These are phyloP conservation scores for Phaethon lepturus DNA, from an alignment of 2,113 vertebrate species.

Conservation along the genomic window DNA sequence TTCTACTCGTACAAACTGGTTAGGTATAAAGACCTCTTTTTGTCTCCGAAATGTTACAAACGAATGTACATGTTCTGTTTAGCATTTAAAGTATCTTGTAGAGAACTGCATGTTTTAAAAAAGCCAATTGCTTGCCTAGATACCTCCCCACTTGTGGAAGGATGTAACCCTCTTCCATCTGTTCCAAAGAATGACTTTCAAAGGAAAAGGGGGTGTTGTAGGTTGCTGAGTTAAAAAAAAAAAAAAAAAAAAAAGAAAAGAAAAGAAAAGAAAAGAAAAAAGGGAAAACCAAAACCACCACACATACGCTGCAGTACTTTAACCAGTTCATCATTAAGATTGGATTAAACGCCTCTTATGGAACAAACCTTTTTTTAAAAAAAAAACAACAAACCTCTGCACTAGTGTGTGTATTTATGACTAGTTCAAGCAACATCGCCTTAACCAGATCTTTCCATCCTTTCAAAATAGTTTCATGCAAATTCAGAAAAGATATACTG, in stretches of 20 bases:
- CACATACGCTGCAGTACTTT: not conserved
- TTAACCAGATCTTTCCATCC: not conserved
- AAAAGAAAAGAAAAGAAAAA: not conserved
- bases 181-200: slow-evolving; percentile 63
- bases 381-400: not conserved
- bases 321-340: not conserved
- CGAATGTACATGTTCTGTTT: not conserved
- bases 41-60: not conserved
- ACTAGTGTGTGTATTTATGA: not conserved
- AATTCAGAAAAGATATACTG: slow-evolving; percentile 12
- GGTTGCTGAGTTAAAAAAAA: slow-evolving; percentile 26
- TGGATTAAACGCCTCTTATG: not conserved
- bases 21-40: not conserved
- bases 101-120: slow-evolving; percentile 53
- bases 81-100: slow-evolving; percentile 55
- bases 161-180: slow-evolving; percentile 67
- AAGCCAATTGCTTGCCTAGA: slow-evolving; percentile 59
- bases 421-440: not conserved
- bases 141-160: slow-evolving; percentile 65
- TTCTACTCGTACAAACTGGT: not conserved
- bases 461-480: slow-evolving; percentile 47
- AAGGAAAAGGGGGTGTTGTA: slow-evolving; percentile 63
- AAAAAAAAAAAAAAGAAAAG: not conserved
- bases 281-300: not conserved
- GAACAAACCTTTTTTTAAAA: not conserved